Evolutionary conservation across 2,113 vertebrate genomes (phyloP), one percentile per base, ranked within the genome.

Genomic region (Bos indicus): DNA sequence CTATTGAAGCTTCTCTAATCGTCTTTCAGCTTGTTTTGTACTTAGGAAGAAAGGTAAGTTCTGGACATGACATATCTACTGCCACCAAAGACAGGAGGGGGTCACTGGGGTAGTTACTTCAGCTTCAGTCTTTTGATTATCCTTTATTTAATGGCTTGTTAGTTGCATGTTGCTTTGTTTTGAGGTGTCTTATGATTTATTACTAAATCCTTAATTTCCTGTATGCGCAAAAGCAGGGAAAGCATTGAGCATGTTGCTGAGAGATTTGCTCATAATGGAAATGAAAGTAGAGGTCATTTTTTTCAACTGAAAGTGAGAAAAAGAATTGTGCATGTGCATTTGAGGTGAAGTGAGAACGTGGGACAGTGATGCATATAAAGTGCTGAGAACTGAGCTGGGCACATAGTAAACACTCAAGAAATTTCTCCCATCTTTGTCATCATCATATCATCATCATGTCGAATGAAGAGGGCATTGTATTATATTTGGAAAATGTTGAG

Each of bases 211-310:
- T 57, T 85, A 89, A 43, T 96, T 92, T 95, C 95, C 91, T 94
- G 28, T 36, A 17, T 36, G 13, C 15, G 36, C 21, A 54, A 62
- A 74, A 81, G 52, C 33, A 84, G n/a, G 16, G 93, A 96, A 80
- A 88, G 26, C 56, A 23, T 19, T 19, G 21, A 95, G 33, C 0
- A 0, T 82, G 52, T 30, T 46, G 23, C 54, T 96, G 80, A 33
- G 56, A 64, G 19, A n/a, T 43, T 33, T 13, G 52, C 88, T 98
- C 95, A 92, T 84, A 90, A 46, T 48, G 81, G 52, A 91, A 94
- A 93, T 74, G 94, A 94, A 77, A 98, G 83, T 59, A 88, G 57
- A 84, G 33, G 60, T 57, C 33, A 62, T 26, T 92, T 95, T 97
- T 95, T 96, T 51, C 0, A 36, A 92, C 23, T 16, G 62, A 93